Evolutionary conservation across 2,888 invertebrate species (phyloP).

Genomic region (Xestia xanthographa): DNA sequence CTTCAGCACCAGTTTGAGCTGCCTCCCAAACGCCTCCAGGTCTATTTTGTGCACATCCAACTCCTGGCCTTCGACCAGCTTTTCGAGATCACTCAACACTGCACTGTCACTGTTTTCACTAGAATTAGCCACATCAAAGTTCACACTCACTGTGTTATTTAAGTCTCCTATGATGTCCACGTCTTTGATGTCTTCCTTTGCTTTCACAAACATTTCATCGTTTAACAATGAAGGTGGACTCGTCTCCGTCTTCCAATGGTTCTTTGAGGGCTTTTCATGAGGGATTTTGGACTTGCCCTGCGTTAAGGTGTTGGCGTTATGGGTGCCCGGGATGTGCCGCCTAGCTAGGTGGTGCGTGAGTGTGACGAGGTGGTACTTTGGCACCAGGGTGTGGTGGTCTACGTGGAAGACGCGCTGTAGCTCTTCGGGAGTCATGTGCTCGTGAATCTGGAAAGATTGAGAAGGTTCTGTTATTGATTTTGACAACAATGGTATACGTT

Average conservation of each 20-base stretch:
- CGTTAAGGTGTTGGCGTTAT: constrained; percentile 75
- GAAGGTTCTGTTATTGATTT: constrained; percentile 37
- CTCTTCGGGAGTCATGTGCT: constrained; percentile 96
- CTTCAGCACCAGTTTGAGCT: constrained; percentile 93
- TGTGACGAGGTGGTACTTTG: constrained; percentile 95
- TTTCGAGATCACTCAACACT: constrained; percentile 78
- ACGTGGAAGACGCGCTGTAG: constrained; percentile 96
- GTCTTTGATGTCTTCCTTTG: constrained; percentile 82
- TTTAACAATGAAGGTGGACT: constrained; percentile 84
- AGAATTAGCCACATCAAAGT: constrained; percentile 83
- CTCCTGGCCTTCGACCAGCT: constrained; percentile 81
- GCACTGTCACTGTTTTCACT: constrained; percentile 82
- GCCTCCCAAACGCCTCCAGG: constrained; percentile 95
- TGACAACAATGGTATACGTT: not conserved
- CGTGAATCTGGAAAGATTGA: constrained; percentile 94
- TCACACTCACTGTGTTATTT: constrained; percentile 85
- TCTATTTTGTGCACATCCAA: constrained; percentile 92
- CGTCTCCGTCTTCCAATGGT: constrained; percentile 77
- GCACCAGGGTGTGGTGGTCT: constrained; percentile 94
- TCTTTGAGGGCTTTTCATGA: constrained; percentile 81
- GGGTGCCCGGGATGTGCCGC: constrained; percentile 83
- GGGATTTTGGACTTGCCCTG: constrained; percentile 79
- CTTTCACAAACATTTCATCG: constrained; percentile 87
- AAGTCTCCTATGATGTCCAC: constrained; percentile 85
- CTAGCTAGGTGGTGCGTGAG: constrained; percentile 92